Percentiles rank a stretch among this genome's conserved stretches.
Conservation (phyloP, 2,888 invertebrate genomes). For the Petrolisthes manimaculis region DNA sequence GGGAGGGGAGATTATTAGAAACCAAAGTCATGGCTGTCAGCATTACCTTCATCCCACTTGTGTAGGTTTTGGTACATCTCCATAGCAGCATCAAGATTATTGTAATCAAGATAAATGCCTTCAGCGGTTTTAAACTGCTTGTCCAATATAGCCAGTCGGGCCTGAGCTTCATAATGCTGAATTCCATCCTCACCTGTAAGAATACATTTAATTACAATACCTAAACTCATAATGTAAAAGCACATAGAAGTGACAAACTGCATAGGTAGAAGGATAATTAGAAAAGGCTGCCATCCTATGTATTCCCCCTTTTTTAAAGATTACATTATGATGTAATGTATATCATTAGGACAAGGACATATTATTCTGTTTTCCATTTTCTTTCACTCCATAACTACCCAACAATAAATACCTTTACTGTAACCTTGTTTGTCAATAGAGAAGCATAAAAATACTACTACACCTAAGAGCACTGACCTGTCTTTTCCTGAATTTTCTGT, state of each 20-base stretch:
- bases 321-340: too few species aligned
- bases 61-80: constrained; percentile 93
- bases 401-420: neutral
- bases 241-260: too few species aligned
- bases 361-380: too few species aligned
- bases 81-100: constrained; percentile 85
- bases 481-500: constrained; percentile 52
- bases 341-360: too few species aligned
- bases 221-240: too few species aligned
- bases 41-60: constrained; percentile 85
- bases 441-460: neutral
- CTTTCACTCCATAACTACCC: neutral
- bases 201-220: neutral
- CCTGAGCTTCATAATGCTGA: constrained; percentile 83
- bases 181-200: constrained; percentile 72
- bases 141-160: constrained; percentile 86
- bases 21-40: neutral
- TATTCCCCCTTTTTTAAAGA: too few species aligned
- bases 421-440: neutral
- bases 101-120: constrained; percentile 89
- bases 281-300: too few species aligned
- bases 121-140: constrained; percentile 92
- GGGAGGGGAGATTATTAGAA: neutral
- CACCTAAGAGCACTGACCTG: constrained; percentile 29
- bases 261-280: too few species aligned